Base-by-base conservation (phyloP, 1,140 invertebrate genomes). In the Habropoda laboriosa region DNA sequence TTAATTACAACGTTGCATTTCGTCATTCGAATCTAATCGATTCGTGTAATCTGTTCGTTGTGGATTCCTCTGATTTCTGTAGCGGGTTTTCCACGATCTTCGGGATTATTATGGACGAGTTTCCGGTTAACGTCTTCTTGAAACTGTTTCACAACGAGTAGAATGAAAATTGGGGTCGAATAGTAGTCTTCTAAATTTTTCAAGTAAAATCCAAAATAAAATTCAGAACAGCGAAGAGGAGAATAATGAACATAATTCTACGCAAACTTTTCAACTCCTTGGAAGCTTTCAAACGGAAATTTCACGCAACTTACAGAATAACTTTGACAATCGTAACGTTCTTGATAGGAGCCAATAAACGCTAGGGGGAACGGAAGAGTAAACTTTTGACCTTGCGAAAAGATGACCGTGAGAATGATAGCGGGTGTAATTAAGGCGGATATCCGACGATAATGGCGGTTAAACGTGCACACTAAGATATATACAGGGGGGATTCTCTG, bases 11-110 rank as follows among this genome's bases (percentile, higher is more conserved):
- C 40, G 13, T 24, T 47, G 30, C 13, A 24, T 72, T 72, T 72
- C 70, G 21, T 72, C 70, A 72, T 58, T 60, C 53, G 49, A 40
- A 40, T 57, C 40, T 55, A 53, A 35, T 53, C 47, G 16, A 47
- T 60, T 7, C 18, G 27, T 24, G 40, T 21, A 16, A 60, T 70
- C 24, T 32, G 16, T 30, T 2, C 18, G 38, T 12, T 4, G 18
- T 10, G 3, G 21, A 47, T 67, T 60, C 8, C 35, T 21, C 8
- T 38, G 35, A 60, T 60, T 67, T 47, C 30, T 6, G 16, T 27
- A 0, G 4, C 18, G 21, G 27, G 8, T 42, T 72, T 58, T 72
- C 40, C 55, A 38, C 0, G 3, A 8, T n/a, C 21, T 8, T 38
- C 61, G 13, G 3, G 2, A 61, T 38, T 8, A 27, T 47, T 5